Percentiles rank a stretch among this genome's conserved stretches.
phyloP scores from a whole-genome alignment of 2,888 invertebrate genomes.

The Torymus auratus region DNA sequence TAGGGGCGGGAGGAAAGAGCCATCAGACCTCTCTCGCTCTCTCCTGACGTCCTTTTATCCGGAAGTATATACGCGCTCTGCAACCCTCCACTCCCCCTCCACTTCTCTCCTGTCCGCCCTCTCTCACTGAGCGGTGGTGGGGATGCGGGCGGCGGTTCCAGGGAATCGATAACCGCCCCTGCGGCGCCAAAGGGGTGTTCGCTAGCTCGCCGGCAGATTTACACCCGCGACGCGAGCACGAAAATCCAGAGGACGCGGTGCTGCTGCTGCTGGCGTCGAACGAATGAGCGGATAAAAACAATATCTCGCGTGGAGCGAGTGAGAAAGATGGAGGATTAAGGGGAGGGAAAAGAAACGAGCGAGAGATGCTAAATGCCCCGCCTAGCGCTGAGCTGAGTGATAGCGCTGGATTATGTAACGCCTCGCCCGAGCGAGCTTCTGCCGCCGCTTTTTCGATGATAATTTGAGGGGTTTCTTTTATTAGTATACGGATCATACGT shows the following conservation, averaged over 20 bases:
- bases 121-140: too few species aligned
- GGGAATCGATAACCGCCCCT: constrained; percentile 73
- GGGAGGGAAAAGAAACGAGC: not conserved
- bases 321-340: too few species aligned
- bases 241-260: constrained; percentile 1
- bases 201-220: constrained; percentile 50
- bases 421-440: too few species aligned
- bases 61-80: constrained; percentile 64
- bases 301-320: not conserved
- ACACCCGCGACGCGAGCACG: constrained; percentile 8
- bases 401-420: too few species aligned
- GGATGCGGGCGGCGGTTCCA: constrained; percentile 58
- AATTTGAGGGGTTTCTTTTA: too few species aligned
- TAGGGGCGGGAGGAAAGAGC: constrained; percentile 1
- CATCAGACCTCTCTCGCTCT: constrained; percentile 27
- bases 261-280: too few species aligned
- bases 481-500: too few species aligned
- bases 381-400: too few species aligned
- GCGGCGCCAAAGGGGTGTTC: constrained; percentile 69
- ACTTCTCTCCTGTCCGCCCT: too few species aligned
- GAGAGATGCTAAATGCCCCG: too few species aligned
- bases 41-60: constrained; percentile 67
- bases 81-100: too few species aligned
- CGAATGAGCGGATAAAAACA: constrained; percentile 1
- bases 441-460: too few species aligned